Evolutionary conservation across 2,888 invertebrate species (phyloP).

Genomic region (Ditylenchus weischeri): DNA sequence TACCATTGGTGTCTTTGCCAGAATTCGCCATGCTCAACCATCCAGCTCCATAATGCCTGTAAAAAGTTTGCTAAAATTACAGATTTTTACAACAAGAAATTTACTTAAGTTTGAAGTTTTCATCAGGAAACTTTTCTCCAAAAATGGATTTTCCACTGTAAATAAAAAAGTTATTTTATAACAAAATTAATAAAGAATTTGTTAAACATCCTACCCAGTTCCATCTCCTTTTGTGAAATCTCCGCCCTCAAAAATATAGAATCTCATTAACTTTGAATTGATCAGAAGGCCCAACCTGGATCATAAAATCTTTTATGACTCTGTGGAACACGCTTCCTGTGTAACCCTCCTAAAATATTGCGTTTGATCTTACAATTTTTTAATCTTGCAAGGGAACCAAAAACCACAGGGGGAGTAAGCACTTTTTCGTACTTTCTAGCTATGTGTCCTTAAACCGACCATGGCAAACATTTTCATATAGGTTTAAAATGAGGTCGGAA

Average conservation of each 20-base stretch:
- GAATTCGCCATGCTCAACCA: constrained; percentile 85
- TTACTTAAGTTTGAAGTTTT: constrained; percentile 25
- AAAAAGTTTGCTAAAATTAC: constrained; percentile 64
- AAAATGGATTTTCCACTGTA: constrained; percentile 61
- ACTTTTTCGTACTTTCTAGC: background rate
- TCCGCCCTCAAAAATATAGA: constrained; percentile 59
- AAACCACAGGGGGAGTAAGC: no score
- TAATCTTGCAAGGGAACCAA: no score
- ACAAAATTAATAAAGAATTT: no score
- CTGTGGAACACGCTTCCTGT: constrained; percentile 69
- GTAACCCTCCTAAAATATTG: constrained; percentile 35
- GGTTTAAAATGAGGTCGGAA: background rate
- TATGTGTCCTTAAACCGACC: no score
- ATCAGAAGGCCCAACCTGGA: constrained; percentile 64
- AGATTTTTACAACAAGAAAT: background rate
- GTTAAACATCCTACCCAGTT: constrained; percentile 37
- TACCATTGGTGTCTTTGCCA: constrained; percentile 74
- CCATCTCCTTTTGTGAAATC: constrained; percentile 60
- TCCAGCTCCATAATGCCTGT: constrained; percentile 77
- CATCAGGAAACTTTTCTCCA: constrained; percentile 59
- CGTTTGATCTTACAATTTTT: no score
- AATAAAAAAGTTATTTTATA: no score
- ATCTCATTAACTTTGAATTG: constrained; percentile 69
- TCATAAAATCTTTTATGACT: constrained; percentile 68
- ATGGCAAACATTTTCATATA: background rate